Conservation (phyloP, 2,113 vertebrate genomes). For the Coptodon bakossiorum region DNA sequence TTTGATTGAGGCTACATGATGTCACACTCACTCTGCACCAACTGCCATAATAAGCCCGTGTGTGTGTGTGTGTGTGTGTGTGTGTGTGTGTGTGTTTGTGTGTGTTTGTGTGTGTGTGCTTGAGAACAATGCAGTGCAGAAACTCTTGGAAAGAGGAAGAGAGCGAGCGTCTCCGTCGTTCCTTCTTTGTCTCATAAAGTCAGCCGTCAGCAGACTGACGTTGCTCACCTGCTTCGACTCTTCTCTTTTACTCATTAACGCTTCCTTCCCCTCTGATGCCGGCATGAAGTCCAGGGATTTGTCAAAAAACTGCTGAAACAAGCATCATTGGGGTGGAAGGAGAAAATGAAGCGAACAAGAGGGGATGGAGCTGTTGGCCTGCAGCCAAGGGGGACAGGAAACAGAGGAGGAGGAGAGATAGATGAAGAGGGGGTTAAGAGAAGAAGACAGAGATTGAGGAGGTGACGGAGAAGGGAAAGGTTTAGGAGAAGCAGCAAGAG, state of each 20-base stretch:
- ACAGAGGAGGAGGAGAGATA: neutral
- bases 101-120: neutral
- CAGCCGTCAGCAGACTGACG: neutral
- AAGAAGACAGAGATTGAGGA: neutral
- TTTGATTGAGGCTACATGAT: slow-evolving; percentile 58
- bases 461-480: neutral
- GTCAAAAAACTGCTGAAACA: neutral
- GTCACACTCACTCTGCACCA: slow-evolving; percentile 46
- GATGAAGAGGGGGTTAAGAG: neutral
- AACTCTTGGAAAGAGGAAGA: neutral
- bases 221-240: neutral
- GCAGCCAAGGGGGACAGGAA: slow-evolving; percentile 68
- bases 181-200: neutral
- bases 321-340: neutral
- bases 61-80: neutral
- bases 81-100: neutral
- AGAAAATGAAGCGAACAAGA: neutral
- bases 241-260: neutral
- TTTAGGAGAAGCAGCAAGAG: neutral
- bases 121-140: neutral
- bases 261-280: fast-evolving
- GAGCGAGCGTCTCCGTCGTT: neutral
- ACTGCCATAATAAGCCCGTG: slow-evolving; percentile 9
- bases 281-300: neutral
- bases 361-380: slow-evolving; percentile 16